Evolutionary conservation across 2,888 invertebrate genomes (phyloP), one percentile per base, ranked within the genome.

Genomic region (Limnephilus lunatus): DNA sequence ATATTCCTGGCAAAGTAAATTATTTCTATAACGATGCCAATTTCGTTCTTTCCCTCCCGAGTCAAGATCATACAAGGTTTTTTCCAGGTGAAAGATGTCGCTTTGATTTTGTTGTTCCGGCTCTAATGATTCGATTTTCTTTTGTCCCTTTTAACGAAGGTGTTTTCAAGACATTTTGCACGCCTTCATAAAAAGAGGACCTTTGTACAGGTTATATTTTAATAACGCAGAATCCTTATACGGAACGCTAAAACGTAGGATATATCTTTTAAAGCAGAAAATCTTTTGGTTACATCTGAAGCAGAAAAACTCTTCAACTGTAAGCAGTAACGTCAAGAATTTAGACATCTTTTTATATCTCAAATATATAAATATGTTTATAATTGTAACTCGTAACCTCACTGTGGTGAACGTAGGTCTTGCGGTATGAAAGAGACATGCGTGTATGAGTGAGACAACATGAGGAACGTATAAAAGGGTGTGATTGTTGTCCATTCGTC

Each of bases 1-100:
- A 68, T 68, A n/a, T n/a, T 68, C 68, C 68, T 25, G 25, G 68
- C 68, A 25, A 91, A 86, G 91, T 68, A 68, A 68, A 68, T 68
- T 68, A 68, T 68, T 68, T 83, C 25, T 93, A 92, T 92, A 93
- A 93, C 91, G 93, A 93, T 91, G 92, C 91, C 93, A 93, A 93
- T 93, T 93, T 92, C 83, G 35, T 86, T 30, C 39, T 85, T 53
- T 85, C 68, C 30, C 91, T 81, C 44, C 82, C n/a, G 92, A 91
- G 25, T 32, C 30, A 44, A 39, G 35, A 31, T 48, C 80, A 85
- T 53, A 91, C n/a, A 68, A 53, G 83, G 44, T 91, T 87, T 91
- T 91, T 90, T 86, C 82, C 81, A 91, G 91, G 91, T 93, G 92
- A 93, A 93, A 92, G 91, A 93, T 92, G 93, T 93, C 92, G 91